A percentile compares a stretch with the other conserved stretches of the same genome.
These are phyloP conservation scores for Trichoplusia ni DNA, from an alignment of 1,140 invertebrate species.

Conservation along the genomic window DNA sequence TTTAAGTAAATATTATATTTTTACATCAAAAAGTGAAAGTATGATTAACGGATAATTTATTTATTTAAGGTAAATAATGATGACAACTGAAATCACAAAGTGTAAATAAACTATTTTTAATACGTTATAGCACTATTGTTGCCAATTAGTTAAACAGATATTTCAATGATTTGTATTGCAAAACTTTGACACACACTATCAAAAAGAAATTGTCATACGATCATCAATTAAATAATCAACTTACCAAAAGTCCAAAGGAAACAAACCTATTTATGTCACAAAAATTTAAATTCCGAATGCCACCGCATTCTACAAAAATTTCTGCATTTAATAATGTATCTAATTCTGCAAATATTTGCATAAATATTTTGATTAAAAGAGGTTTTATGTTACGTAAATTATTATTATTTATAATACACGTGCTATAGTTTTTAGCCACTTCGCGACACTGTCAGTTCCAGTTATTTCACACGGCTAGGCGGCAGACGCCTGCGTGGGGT, in stretches of 20 bases:
- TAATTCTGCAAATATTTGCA: background rate
- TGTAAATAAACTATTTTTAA: too few relatives aligned
- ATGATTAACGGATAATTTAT: too few relatives aligned
- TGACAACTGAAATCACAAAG: too few relatives aligned
- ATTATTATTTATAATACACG: constrained; percentile 31
- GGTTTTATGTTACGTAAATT: background rate
- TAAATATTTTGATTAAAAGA: background rate
- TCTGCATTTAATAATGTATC: too few relatives aligned
- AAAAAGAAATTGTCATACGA: background rate
- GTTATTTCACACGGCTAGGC: constrained; percentile 15
- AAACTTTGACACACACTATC: constrained; percentile 5
- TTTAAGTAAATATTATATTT: too few relatives aligned
- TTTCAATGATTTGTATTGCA: background rate
- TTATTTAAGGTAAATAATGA: too few relatives aligned
- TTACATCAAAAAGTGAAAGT: too few relatives aligned
- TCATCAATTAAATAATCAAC: too few relatives aligned
- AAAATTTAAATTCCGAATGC: constrained; percentile 13
- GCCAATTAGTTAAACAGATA: background rate
- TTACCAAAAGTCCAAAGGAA: constrained; percentile 14
- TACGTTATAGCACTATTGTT: background rate
- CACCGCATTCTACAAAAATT: constrained; percentile 4
- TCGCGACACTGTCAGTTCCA: constrained; percentile 44
- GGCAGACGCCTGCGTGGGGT: constrained; percentile 30
- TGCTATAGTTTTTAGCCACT: constrained; percentile 46
- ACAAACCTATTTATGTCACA: constrained; percentile 8